Evolutionary conservation across 2,888 invertebrate species (phyloP).

Genomic region (Ommatoiulus sabulosus): DNA sequence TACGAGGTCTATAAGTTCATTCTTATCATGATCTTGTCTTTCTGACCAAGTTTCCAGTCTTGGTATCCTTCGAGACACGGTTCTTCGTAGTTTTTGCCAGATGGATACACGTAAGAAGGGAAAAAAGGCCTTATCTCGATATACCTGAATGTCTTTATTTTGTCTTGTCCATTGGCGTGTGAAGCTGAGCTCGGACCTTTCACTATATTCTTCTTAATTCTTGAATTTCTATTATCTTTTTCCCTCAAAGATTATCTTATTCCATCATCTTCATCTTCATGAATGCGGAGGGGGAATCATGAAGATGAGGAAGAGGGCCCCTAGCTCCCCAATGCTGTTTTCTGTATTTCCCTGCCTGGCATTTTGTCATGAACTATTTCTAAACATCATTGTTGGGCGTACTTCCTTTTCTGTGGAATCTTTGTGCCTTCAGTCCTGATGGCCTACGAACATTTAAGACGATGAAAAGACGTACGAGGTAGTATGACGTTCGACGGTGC

Average conservation of each 20-base stretch:
- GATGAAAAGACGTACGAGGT: background rate
- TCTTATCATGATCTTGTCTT: slow-evolving; percentile 44
- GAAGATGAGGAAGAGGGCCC: background rate
- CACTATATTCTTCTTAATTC: slow-evolving; percentile 3
- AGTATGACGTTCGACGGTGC: background rate
- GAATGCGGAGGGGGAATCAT: background rate
- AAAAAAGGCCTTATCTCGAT: background rate
- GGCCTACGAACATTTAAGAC: background rate
- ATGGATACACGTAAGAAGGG: background rate
- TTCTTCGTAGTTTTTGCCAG: background rate
- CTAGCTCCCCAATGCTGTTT: background rate
- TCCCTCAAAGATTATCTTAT: background rate
- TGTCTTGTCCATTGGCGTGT: slow-evolving; percentile 20
- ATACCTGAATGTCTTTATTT: background rate
- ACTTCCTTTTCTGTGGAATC: background rate
- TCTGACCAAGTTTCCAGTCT: slow-evolving; percentile 35
- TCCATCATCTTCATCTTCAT: background rate
- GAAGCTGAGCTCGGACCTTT: background rate
- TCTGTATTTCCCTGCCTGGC: background rate
- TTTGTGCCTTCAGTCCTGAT: background rate
- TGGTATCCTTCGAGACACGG: slow-evolving; percentile 25
- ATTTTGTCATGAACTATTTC: slow-evolving; percentile 3
- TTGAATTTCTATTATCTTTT: slow-evolving; percentile 14
- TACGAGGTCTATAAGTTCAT: slow-evolving; percentile 40
- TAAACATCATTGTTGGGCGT: background rate